phyloP scores from a whole-genome alignment of 2,797 vertebrate genomes.

The Poeciliopsis infans region DNA sequence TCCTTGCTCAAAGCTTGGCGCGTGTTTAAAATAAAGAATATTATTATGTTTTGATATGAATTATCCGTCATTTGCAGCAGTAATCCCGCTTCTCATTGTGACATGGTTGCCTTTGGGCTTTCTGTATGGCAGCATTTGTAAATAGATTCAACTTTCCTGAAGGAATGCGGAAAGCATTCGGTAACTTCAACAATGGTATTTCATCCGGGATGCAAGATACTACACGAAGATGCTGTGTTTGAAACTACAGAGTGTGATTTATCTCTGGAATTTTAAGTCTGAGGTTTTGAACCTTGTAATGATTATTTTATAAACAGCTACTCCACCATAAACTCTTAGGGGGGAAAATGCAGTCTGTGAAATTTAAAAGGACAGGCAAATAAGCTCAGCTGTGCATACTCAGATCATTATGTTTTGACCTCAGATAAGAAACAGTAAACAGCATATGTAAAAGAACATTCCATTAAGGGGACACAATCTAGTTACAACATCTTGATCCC shows the following conservation, averaged over 20 bases:
- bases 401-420: neutral
- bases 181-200: slow-evolving; percentile 37
- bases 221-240: slow-evolving; percentile 32
- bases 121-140: slow-evolving; percentile 65
- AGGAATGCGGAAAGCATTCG: slow-evolving; percentile 48
- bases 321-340: slow-evolving; percentile 8
- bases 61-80: slow-evolving; percentile 71
- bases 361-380: slow-evolving; percentile 9
- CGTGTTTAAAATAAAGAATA: slow-evolving; percentile 79
- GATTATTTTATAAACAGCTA: slow-evolving; percentile 14
- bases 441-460: slow-evolving; percentile 41
- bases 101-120: slow-evolving; percentile 65
- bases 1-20: slow-evolving; percentile 74
- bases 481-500: slow-evolving; percentile 55
- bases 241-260: slow-evolving; percentile 31
- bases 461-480: slow-evolving; percentile 62
- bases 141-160: slow-evolving; percentile 68
- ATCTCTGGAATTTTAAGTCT: slow-evolving; percentile 32
- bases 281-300: slow-evolving; percentile 12
- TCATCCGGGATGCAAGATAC: slow-evolving; percentile 21
- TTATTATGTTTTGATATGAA: slow-evolving; percentile 73
- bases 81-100: slow-evolving; percentile 58
- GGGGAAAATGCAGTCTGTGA: slow-evolving; percentile 7
- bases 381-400: neutral
- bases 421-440: slow-evolving; percentile 37